Evolutionary conservation across 2,888 invertebrate genomes (phyloP).

Genomic region (Stenichneumon culpator): DNA sequence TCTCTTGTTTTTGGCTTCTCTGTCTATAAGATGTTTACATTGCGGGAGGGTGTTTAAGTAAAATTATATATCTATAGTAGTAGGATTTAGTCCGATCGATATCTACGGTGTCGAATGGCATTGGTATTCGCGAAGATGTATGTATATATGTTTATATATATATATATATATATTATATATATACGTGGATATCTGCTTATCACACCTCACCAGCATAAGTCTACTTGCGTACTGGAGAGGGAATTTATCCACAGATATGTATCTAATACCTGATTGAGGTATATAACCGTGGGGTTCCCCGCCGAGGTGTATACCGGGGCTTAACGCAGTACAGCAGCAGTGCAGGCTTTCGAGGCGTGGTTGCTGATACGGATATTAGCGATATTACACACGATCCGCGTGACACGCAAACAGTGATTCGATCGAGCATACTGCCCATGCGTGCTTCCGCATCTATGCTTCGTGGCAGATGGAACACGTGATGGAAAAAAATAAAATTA

Average conservation of each 20-base stretch:
- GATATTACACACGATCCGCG: constrained; percentile 61
- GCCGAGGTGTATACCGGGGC: constrained; percentile 9
- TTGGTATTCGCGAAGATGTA: constrained; percentile 38
- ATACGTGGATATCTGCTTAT: constrained; percentile 41
- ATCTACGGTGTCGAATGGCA: constrained; percentile 20
- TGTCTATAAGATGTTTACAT: constrained; percentile 19
- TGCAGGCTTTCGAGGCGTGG: constrained; percentile 39
- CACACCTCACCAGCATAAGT: constrained; percentile 57
- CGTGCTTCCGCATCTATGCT: constrained; percentile 44
- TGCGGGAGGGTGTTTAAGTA: background rate
- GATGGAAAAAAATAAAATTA: constrained; percentile 23
- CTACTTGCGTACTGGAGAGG: constrained; percentile 47
- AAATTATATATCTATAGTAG: constrained; percentile 14
- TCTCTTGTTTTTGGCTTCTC: constrained; percentile 15
- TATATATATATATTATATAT: background rate
- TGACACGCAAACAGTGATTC: constrained; percentile 56
- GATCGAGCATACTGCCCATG: constrained; percentile 53
- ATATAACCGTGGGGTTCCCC: constrained; percentile 28
- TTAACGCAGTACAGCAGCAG: constrained; percentile 1
- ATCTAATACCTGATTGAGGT: constrained; percentile 67
- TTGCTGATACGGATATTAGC: constrained; percentile 57
- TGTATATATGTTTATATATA: background rate
- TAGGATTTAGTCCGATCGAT: constrained; percentile 53
- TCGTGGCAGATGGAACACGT: constrained; percentile 8
- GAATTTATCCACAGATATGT: constrained; percentile 67